Evolutionary conservation across 2,797 vertebrate genomes (phyloP), one percentile per base, ranked within the genome.

Genomic region (Anguilla pacifica): DNA sequence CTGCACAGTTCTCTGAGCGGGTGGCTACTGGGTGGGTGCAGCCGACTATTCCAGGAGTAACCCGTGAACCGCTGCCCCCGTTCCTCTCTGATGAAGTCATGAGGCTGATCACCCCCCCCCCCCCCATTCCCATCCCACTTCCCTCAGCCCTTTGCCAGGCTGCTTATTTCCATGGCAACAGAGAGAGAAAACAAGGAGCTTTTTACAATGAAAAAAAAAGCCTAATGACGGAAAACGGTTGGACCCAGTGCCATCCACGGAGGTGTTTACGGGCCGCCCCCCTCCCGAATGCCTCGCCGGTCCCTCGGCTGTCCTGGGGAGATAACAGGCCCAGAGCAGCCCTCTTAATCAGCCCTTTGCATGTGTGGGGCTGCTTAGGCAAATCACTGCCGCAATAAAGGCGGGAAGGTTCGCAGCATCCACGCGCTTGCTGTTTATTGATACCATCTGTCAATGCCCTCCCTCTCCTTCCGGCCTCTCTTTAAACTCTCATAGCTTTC

Each of bases 371-470:
- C 83, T 13, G 19, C 84, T 85, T 81, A 35, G 70, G 55, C 39
- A 31, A 81, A 79, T 46, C 59, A n/a, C 53, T 22, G 51, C 84
- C 10, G 72, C 83, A 81, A 64, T 77, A 49, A 64, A 79, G 43
- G 59, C 28, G 49, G 83, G 74, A 79, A 83, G 82, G 82, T 31
- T 31, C 39, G 82, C 49, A 11, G 7, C 25, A 31, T 46, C 74
- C 83, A 49, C 39, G 84, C 74, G 87, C 61, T 85, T 46, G 83
- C 87, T 46, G 70, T 87, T 85, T 88, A 79, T 31, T 51, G 57
- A 85, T 85, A 79, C 83, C 53, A 64, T 88, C 87, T 88, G 70
- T 49, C 84, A 79, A 59, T 67, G 9, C 83, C 59, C 15, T 10
- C 81, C 39, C 51, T 31, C 51, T 35, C 25, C 67, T 77, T 49